These are phyloP conservation scores for Hylaeus volcanicus DNA, from an alignment of 1,140 invertebrate genomes.

Conservation along the genomic window DNA sequence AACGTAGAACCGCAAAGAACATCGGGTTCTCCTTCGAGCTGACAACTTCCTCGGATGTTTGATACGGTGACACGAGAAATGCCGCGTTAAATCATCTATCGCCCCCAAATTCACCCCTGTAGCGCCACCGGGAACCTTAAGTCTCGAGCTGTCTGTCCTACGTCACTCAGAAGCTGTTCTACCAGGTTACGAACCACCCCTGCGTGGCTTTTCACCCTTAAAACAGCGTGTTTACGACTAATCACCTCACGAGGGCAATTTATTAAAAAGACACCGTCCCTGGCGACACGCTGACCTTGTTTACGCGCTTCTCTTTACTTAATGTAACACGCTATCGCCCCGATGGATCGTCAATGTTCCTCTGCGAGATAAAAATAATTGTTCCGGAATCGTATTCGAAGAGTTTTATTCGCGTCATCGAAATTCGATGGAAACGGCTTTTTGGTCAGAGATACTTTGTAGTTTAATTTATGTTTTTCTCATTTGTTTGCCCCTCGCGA, in stretches of 20 bases:
- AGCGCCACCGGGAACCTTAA: slow-evolving; percentile 66
- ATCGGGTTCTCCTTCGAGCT: slow-evolving; percentile 14
- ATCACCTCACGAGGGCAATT: slow-evolving; percentile 70
- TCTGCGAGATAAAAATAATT: not conserved
- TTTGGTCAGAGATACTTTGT: too few species aligned
- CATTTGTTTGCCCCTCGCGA: too few species aligned
- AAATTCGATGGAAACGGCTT: too few species aligned
- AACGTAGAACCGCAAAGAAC: not conserved
- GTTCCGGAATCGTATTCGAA: too few species aligned
- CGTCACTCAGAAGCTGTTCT: slow-evolving; percentile 67
- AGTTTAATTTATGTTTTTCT: too few species aligned
- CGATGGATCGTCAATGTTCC: not conserved
- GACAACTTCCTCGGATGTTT: slow-evolving; percentile 46
- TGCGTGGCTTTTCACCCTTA: slow-evolving; percentile 60
- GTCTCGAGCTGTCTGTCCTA: slow-evolving; percentile 72
- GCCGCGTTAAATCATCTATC: slow-evolving; percentile 74
- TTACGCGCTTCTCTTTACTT: not conserved
- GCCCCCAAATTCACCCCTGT: slow-evolving; percentile 61
- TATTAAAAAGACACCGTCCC: slow-evolving; percentile 64
- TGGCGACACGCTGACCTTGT: slow-evolving; percentile 5
- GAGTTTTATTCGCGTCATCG: too few species aligned
- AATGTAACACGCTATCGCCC: not conserved
- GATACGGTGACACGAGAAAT: slow-evolving; percentile 71
- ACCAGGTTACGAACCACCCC: slow-evolving; percentile 60
- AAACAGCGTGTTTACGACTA: slow-evolving; percentile 71